phyloP scores from a whole-genome alignment of 2,888 invertebrate species.

The Xylota segnis region DNA sequence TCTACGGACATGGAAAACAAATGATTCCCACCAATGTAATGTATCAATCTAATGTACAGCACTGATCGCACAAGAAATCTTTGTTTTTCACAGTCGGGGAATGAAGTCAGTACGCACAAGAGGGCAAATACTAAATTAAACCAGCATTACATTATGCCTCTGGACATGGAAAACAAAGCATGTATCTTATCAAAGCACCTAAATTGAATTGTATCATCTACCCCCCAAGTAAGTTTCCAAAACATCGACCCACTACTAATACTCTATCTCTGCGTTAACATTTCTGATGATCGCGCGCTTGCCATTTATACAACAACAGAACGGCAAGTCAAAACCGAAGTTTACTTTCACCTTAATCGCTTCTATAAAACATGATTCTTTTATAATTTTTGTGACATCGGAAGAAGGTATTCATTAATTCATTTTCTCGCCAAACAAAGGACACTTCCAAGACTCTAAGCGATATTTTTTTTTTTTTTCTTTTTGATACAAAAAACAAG shows the following conservation, averaged over 20 bases:
- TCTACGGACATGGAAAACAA: too few species aligned
- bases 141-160: too few species aligned
- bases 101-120: too few species aligned
- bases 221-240: background rate
- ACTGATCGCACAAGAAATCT: too few species aligned
- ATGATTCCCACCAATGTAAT: too few species aligned
- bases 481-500: conserved; percentile 43
- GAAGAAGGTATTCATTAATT: conserved; percentile 2
- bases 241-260: background rate
- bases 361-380: conserved; percentile 2
- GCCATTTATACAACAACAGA: background rate
- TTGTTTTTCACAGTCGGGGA: too few species aligned
- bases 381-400: conserved; percentile 78
- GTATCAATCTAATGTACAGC: too few species aligned
- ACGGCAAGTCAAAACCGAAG: conserved; percentile 68
- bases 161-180: too few species aligned
- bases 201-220: too few species aligned
- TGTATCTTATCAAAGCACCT: too few species aligned
- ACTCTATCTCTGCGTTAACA: background rate
- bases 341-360: conserved; percentile 78
- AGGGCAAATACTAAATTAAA: too few species aligned
- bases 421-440: background rate
- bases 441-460: conserved; percentile 30
- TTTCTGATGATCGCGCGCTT: background rate
- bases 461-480: conserved; percentile 25